Evolutionary conservation across 1,140 invertebrate genomes (phyloP).

Genomic region (Lineus longissimus): DNA sequence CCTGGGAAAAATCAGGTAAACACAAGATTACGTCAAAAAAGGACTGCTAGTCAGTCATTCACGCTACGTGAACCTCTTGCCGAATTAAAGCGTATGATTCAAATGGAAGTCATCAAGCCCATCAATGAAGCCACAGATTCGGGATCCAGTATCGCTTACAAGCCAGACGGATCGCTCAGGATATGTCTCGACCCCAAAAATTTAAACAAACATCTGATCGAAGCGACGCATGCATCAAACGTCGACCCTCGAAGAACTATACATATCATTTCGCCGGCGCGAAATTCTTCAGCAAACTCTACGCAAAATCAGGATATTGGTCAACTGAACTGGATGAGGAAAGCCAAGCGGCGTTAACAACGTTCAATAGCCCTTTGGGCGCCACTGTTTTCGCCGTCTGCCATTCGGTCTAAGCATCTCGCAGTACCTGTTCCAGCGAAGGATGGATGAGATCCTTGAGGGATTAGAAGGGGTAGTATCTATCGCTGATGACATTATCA

Average conservation of each 20-base stretch:
- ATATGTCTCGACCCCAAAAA: constrained; percentile 27
- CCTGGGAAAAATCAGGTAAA: no score
- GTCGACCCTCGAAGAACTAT: neutral
- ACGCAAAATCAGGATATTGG: constrained; percentile 43
- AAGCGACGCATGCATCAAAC: constrained; percentile 8
- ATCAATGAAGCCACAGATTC: neutral
- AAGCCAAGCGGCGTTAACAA: constrained; percentile 27
- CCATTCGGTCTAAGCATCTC: constrained; percentile 36
- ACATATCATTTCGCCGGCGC: constrained; percentile 1
- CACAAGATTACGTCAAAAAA: no score
- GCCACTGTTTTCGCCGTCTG: constrained; percentile 30
- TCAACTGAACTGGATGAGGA: constrained; percentile 31
- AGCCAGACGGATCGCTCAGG: constrained; percentile 18
- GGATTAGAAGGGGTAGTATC: constrained; percentile 40
- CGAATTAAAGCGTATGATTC: no score
- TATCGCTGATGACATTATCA: constrained; percentile 48
- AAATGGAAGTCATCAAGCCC: no score
- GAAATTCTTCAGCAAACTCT: constrained; percentile 25
- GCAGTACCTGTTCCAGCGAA: constrained; percentile 39
- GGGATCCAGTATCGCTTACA: neutral
- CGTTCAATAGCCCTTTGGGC: constrained; percentile 33
- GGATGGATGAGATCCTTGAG: constrained; percentile 40
- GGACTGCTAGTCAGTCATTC: no score
- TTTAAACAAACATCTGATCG: constrained; percentile 9
- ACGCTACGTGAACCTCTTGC: no score